Percentiles rank a stretch among this genome's conserved stretches.
phyloP scores from a whole-genome alignment of 2,797 vertebrate species.

The Glyptemys insculpta region DNA sequence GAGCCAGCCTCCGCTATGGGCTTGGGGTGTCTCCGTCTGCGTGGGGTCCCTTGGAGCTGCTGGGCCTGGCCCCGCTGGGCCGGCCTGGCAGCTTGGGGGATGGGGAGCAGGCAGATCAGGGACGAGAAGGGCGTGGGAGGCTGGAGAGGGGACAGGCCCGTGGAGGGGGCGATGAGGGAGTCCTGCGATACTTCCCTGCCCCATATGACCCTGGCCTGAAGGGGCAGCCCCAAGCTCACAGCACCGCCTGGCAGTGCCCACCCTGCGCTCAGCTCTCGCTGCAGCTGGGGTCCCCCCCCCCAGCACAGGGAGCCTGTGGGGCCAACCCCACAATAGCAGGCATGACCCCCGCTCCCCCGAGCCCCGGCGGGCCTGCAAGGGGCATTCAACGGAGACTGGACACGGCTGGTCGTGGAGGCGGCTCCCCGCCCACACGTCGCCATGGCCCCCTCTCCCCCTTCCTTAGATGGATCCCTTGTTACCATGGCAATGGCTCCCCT shows the following conservation, averaged over 20 bases:
- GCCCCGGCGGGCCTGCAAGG: background rate
- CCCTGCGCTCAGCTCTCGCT: too few species aligned
- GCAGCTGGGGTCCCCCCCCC: too few species aligned
- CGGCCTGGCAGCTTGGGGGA: too few species aligned
- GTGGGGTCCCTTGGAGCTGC: too few species aligned
- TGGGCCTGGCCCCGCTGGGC: background rate
- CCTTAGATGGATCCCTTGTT: background rate
- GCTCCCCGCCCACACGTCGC: background rate
- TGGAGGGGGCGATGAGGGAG: too few species aligned
- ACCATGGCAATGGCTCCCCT: background rate
- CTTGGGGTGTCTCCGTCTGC: background rate
- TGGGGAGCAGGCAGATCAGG: background rate
- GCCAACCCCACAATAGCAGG: background rate
- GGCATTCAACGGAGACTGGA: background rate
- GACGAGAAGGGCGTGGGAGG: too few species aligned
- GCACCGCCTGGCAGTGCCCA: background rate
- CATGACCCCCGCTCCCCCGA: too few species aligned
- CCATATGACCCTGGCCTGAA: too few species aligned
- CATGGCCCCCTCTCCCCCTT: conserved; percentile 51
- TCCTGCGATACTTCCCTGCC: too few species aligned
- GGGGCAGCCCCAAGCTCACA: too few species aligned
- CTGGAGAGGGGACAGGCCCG: too few species aligned
- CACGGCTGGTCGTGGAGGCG: background rate
- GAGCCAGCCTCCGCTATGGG: background rate
- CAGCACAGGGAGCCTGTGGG: too few species aligned